phyloP scores from a whole-genome alignment of 2,113 vertebrate genomes.

The Tringa solitaria region DNA sequence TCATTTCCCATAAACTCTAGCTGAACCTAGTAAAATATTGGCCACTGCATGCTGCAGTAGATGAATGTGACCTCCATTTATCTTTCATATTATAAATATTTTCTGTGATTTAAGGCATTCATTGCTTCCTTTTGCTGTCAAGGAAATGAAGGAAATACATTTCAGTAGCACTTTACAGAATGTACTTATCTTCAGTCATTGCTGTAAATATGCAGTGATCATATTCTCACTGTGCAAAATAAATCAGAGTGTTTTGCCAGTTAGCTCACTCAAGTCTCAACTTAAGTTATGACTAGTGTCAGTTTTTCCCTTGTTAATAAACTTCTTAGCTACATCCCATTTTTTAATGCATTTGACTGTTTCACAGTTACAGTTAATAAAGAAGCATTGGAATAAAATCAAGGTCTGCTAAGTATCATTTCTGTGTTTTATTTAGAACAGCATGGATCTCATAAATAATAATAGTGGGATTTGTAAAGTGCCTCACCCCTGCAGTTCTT shows the following conservation, averaged over 20 bases:
- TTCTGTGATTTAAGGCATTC: constrained; percentile 72
- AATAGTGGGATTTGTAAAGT: not conserved
- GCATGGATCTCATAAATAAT: not conserved
- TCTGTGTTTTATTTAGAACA: not conserved
- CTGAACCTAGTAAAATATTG: constrained; percentile 74
- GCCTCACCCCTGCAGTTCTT: not conserved
- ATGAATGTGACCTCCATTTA: constrained; percentile 68
- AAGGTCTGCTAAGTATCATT: not conserved
- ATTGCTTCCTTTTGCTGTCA: constrained; percentile 76
- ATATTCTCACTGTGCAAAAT: constrained; percentile 63
- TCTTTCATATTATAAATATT: constrained; percentile 75
- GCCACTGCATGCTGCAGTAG: constrained; percentile 43
- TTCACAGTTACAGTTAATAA: not conserved
- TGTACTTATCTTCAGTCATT: constrained; percentile 67
- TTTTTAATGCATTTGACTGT: not conserved
- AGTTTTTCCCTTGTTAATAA: constrained; percentile 9
- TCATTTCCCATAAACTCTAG: constrained; percentile 71
- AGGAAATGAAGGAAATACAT: constrained; percentile 73
- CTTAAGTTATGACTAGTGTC: not conserved
- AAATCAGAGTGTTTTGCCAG: constrained; percentile 71
- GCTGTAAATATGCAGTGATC: constrained; percentile 68
- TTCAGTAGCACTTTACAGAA: constrained; percentile 78
- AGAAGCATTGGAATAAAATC: not conserved
- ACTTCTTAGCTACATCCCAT: not conserved
- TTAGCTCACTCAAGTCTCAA: constrained; percentile 40